Evolutionary conservation across 2,888 invertebrate species (phyloP).

Genomic region (Drosophila emarginata): DNA sequence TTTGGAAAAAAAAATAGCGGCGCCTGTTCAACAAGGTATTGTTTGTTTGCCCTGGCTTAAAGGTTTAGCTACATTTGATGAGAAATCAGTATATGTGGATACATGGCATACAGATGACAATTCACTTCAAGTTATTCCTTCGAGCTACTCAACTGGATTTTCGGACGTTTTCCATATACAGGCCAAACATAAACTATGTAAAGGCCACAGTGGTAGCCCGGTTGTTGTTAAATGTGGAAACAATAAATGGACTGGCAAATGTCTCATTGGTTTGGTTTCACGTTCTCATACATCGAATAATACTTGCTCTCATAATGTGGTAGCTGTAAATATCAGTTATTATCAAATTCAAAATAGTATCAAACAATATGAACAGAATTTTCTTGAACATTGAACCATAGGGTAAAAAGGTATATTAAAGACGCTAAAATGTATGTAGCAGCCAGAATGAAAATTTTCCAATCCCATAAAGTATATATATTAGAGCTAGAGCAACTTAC

Average conservation of each 20-base stretch:
- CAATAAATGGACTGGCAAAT: neutral
- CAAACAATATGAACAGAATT: neutral
- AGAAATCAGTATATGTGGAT: neutral
- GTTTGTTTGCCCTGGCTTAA: neutral
- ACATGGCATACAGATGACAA: neutral
- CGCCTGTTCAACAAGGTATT: neutral
- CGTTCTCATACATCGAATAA: neutral
- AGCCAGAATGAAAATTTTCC: too few relatives aligned
- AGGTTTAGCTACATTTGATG: neutral
- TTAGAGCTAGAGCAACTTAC: too few relatives aligned
- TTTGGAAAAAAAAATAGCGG: neutral
- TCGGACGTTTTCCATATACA: neutral
- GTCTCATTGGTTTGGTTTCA: neutral
- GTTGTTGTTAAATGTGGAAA: neutral
- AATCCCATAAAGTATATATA: too few relatives aligned
- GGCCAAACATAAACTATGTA: neutral
- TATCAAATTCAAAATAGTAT: neutral
- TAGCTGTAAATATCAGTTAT: neutral
- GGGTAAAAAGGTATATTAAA: too few relatives aligned
- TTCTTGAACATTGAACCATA: too few relatives aligned
- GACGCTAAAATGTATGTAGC: too few relatives aligned
- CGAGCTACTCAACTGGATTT: neutral
- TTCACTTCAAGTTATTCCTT: neutral
- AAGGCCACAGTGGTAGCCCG: constrained; percentile 7
- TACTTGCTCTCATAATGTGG: neutral